Evolutionary conservation across 2,888 invertebrate species (phyloP), one percentile per base, ranked within the genome.

Genomic region (Coenonympha glycerion): DNA sequence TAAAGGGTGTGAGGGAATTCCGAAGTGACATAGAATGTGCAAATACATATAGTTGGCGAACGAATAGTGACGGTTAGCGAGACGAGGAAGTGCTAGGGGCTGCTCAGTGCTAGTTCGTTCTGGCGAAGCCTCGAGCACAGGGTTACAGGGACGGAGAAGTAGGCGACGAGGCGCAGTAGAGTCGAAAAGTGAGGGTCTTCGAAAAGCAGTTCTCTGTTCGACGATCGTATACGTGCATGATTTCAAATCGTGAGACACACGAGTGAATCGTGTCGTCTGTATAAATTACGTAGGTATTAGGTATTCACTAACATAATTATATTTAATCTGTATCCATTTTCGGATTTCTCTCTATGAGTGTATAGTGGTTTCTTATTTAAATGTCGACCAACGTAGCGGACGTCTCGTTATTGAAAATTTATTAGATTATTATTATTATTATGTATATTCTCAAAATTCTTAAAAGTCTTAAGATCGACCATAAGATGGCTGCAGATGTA

Each of bases 261-360:
- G n/a, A n/a, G n/a, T n/a, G 64, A 71, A 79, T 75, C 79, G 76
- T 81, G 79, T 84, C 76, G 80, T 83, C 77, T 84, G 84, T 86
- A 82, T 77, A 83, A 79, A 76, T 76, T 75, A 80, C 71, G 79
- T 86, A 86, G 86, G 58, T 59, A 59, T 76, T 84, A 84, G 85
- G 75, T 75, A 84, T 80, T 85, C 81, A 82, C 77, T 79, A 81
- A 83, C 81, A 83, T 80, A 85, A 82, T 80, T 83, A 84, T 84
- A 84, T 83, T 78, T 81, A 85, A 86, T 77, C 81, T 80, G 83
- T 86, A 86, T 85, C 83, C 84, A 83, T 74, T 81, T 82, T 85
- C 77, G 86, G 85, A 84, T 83, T 86, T 85, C 86, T 87, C 86
- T 86, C 86, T 86, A 86, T 85, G 81, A 85, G 80, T 85, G 84